Base-by-base conservation (phyloP, 2,113 vertebrate genomes). In the Petrocephalus microphthalmus region DNA sequence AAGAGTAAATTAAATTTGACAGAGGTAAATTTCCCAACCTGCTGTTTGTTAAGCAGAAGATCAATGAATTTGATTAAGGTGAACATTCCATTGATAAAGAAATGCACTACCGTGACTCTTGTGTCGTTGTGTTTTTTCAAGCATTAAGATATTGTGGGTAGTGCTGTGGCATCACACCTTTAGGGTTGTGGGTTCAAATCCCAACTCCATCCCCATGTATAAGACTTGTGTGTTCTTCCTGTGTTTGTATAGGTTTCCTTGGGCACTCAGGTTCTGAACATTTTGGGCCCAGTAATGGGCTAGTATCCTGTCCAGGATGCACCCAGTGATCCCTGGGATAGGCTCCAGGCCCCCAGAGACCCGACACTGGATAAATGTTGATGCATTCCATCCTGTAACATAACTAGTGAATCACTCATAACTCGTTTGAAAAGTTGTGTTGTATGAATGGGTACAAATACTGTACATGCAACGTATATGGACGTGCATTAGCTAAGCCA, bases 1-100 rank as follows among this genome's bases (percentile, higher is more conserved):
- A 60, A 52, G 88, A 89, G 84, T 54, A 13, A 87, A 89, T 89
- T 86, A 67, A 64, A 86, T 90, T 74, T 90, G 20, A 86, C 84
- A 86, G 60, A 71, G 29, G 84, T 78, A 52, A 56, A 54, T 86
- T 74, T 88, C 64, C 85, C 88, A 88, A 84, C 60, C 54, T 42
- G 81, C 81, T 84, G 45, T 49, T 25, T 11, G 42, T 42, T 74
- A 74, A 37, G 67, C 33, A 74, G 15, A 51, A 90, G 89, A 89
- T 88, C 88, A 91, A 88, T 87, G 7, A 81, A 88, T 84, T 56
- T 56, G 81, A 88, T 88, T 84, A 84, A 60, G 45, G 37, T 74
- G 67, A 57, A 60, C 57, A 57, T 84, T 84, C 82, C 22, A 13
- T 7, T n/a, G 60, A 64, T 83, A 84, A 90, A 90, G 74, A 82